Evolutionary conservation across 2,888 invertebrate genomes (phyloP).

Genomic region (Tetranychus piercei): DNA sequence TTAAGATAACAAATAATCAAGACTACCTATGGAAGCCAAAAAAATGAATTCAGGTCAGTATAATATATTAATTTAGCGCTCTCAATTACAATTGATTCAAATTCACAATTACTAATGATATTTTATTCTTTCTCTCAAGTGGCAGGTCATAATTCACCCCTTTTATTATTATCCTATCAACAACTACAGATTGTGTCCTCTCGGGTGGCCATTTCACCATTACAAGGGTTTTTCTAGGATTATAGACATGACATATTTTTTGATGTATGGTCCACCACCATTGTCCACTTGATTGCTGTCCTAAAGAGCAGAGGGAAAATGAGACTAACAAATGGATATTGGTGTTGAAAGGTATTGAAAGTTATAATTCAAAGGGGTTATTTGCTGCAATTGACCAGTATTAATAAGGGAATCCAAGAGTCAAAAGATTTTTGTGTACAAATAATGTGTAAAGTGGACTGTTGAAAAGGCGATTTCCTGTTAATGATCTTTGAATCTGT

Average conservation of each 20-base stretch:
- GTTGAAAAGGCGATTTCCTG: background rate
- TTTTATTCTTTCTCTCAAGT: background rate
- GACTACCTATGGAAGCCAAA: background rate
- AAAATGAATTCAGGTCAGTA: background rate
- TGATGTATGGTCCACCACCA: background rate
- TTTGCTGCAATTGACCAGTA: background rate
- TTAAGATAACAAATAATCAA: no score
- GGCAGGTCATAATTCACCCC: slow-evolving; percentile 1
- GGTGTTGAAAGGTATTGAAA: background rate
- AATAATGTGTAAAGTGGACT: background rate
- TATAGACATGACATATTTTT: background rate
- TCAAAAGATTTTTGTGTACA: background rate
- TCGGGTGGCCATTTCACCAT: background rate
- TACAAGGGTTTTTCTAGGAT: background rate
- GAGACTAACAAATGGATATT: background rate
- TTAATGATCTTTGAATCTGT: background rate
- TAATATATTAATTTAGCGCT: background rate
- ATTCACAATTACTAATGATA: background rate
- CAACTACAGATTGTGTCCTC: background rate
- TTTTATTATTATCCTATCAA: background rate
- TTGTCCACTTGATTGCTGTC: background rate
- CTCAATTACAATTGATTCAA: background rate
- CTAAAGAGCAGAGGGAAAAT: background rate
- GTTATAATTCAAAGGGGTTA: background rate
- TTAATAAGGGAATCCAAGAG: background rate